These are phyloP conservation scores for Centruroides sculpturatus DNA, from an alignment of 1,140 invertebrate species.

Conservation along the genomic window DNA sequence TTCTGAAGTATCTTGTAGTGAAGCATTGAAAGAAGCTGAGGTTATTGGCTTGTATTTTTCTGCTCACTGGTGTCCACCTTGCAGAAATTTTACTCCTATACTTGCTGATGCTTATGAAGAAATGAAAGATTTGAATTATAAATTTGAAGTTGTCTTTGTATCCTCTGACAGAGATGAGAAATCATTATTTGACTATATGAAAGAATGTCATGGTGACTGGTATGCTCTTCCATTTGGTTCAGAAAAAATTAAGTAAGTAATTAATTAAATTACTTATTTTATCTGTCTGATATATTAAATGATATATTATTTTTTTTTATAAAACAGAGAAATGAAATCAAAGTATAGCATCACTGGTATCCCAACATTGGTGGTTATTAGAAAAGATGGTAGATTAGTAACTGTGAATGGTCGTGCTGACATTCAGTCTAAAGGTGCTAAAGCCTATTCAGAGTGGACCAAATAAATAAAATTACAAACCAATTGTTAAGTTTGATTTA, in stretches of 20 bases:
- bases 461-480: neutral
- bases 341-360: slow-evolving; percentile 30
- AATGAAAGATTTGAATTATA: slow-evolving; percentile 3
- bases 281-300: no score
- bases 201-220: slow-evolving; percentile 28
- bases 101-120: slow-evolving; percentile 16
- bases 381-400: slow-evolving; percentile 30
- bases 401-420: slow-evolving; percentile 29
- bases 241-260: no score
- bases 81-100: slow-evolving; percentile 30
- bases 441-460: slow-evolving; percentile 17
- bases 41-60: slow-evolving; percentile 30
- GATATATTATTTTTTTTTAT: neutral
- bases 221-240: slow-evolving; percentile 21
- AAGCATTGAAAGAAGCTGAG: slow-evolving; percentile 9
- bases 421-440: slow-evolving; percentile 19
- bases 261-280: no score
- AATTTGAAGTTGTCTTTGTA: slow-evolving; percentile 28
- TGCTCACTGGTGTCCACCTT: slow-evolving; percentile 35
- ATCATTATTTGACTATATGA: slow-evolving; percentile 25
- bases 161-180: slow-evolving; percentile 24
- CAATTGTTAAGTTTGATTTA: no score
- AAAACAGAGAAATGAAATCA: slow-evolving; percentile 20
- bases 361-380: slow-evolving; percentile 34
- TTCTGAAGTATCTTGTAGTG: neutral